Conservation (phyloP, 1,140 invertebrate species). For the Ephestia elutella region DNA sequence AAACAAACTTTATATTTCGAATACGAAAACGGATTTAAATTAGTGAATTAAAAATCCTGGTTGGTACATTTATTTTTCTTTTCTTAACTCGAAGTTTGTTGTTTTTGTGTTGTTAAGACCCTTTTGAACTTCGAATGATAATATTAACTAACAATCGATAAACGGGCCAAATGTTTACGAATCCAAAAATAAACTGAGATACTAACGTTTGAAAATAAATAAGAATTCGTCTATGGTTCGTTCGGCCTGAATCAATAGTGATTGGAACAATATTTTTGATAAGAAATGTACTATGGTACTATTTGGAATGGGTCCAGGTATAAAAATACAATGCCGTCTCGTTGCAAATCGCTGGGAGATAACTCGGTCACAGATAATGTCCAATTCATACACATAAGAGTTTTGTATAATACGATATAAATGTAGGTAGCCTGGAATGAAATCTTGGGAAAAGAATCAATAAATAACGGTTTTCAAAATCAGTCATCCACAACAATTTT, state of each 20-base stretch:
- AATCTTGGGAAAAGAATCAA: no score
- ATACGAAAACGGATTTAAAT: background rate
- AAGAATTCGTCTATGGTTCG: background rate
- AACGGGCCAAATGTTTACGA: slow-evolving; percentile 1
- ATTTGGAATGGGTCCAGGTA: slow-evolving; percentile 61
- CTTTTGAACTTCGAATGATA: slow-evolving; percentile 9
- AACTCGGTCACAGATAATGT: background rate
- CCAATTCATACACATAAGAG: no score
- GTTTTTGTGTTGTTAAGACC: background rate
- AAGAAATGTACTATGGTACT: slow-evolving; percentile 36
- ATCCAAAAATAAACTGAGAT: slow-evolving; percentile 8
- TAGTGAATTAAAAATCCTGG: background rate
- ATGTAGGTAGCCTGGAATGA: no score
- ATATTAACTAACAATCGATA: slow-evolving; percentile 9
- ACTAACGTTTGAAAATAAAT: slow-evolving; percentile 5
- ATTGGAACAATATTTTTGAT: slow-evolving; percentile 36
- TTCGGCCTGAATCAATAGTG: slow-evolving; percentile 35
- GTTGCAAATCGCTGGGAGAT: slow-evolving; percentile 44
- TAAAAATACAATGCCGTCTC: slow-evolving; percentile 62
- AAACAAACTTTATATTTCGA: slow-evolving; percentile 5
- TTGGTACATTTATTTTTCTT: background rate
- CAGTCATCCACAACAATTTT: no score
- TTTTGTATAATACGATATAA: no score
- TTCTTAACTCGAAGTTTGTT: background rate
- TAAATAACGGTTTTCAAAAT: no score